Evolutionary conservation across 2,888 invertebrate species (phyloP), one percentile per base, ranked within the genome.

Genomic region (Tribolium freemani): DNA sequence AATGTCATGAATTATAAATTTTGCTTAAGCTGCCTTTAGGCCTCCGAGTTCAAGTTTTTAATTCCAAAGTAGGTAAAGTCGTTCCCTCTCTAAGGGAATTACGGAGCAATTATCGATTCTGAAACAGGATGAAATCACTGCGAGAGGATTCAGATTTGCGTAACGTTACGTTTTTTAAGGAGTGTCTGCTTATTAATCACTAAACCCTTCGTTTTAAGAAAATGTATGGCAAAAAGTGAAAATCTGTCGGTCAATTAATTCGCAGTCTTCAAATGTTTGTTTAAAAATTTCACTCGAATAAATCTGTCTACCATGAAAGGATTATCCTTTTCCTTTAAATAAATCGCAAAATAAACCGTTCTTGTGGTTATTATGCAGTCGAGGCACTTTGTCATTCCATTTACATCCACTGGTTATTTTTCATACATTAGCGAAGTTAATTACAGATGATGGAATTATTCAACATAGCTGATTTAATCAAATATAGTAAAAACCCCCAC

Each of bases 1-100:
- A 58, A 58, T 46, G 45, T 58, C 58, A 31, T 58, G 58, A 61
- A 61, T 61, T 61, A 61, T 61, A 61, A 46, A 61, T 61, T 61
- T 61, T 61, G 58, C 45, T 58, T 58, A 56, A 56, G 56, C 56
- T 13, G 56, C 56, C 56, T 58, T 58, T 38, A 58, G 31, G 45
- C 58, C 58, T 58, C 44, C 20, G 45, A 44, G 38, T 56, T 56
- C 56, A 56, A 56, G 56, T 56, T 31, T 56, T 56, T 56, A 56
- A 56, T 56, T 56, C 56, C 26, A 11, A 56, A 56, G 56, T 20
- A 56, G 56, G 45, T 51, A 21, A 45, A 58, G 58, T 58, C 58
- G 38, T 44, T 38, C 44, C 20, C 44, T 58, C 30, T 57, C 45
- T 20, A 54, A 54, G 54, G 44, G 44, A 20, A 45, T 30, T 38